Evolutionary conservation across 2,113 vertebrate genomes (phyloP).

Genomic region (Tenrec ecaudatus): DNA sequence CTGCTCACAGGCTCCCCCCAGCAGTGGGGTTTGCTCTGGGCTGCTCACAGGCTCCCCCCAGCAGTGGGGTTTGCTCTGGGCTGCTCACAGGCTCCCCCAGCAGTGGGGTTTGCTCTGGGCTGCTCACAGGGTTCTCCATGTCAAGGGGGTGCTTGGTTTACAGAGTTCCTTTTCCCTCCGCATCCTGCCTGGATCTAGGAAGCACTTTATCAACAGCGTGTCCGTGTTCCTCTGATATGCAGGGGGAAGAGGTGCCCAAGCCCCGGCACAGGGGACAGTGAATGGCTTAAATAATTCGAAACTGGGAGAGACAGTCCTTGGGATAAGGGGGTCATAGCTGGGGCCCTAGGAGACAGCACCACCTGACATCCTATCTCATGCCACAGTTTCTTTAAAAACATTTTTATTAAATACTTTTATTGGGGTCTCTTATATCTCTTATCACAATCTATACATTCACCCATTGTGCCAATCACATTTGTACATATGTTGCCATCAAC

Average conservation of each 20-base stretch:
- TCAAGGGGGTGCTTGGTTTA: neutral
- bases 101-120: neutral
- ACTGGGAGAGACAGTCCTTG: neutral
- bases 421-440: too few relatives aligned
- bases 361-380: neutral
- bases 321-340: neutral
- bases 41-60: neutral
- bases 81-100: neutral
- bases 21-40: neutral
- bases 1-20: neutral
- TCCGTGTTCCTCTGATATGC: neutral
- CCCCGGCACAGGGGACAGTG: too few relatives aligned
- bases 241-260: neutral
- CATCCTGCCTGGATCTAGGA: neutral
- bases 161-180: neutral
- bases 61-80: neutral
- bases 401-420: too few relatives aligned
- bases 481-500: too few relatives aligned
- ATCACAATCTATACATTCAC: too few relatives aligned
- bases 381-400: neutral
- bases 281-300: neutral
- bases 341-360: neutral
- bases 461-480: too few relatives aligned
- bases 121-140: neutral
- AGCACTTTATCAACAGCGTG: neutral